Evolutionary conservation across 2,113 vertebrate species (phyloP), one percentile per base, ranked within the genome.

Genomic region (Podarcis cretensis): DNA sequence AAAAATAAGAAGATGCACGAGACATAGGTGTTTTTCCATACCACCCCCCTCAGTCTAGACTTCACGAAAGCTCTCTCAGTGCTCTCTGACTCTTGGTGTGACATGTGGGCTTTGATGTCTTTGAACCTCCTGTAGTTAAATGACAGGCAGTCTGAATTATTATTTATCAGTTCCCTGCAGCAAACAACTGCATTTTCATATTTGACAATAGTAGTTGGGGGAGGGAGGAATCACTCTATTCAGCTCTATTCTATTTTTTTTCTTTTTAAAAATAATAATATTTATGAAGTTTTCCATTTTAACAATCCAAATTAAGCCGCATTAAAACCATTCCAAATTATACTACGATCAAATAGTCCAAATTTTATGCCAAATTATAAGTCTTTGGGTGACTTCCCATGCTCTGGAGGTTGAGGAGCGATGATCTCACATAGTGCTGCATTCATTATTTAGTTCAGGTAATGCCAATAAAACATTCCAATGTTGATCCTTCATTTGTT

Each of bases 151-250:
- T 89, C 89, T 92, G 84, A 95, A 88, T 75, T 2, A 87, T 88
- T 91, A 93, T 93, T 92, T 95, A 59, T 89, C 89, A 84, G 77
- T 84, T 81, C 82, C 83, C 59, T 88, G 83, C 43, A 94, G 87
- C 82, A 91, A 69, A 74, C 88, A 91, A 71, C 76, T 87, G 59
- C 92, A 85, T 93, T 83, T 92, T 89, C 74, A 85, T 78, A 73
- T 87, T 85, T 91, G 68, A 94, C 76, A 91, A 1, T 25, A 71
- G 68, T 54, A 37, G 91, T 81, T 92, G 57, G 54, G 40, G 68
- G 89, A 92, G 92, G 92, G 18, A 9, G 7, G 16, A 4, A 90
- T 83, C 87, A 57, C 81, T 90, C 69, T 86, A 76, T 92, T 93
- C 89, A 93, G 87, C 73, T 81, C 90, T 37, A 37, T 37, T 54